Evolutionary conservation across 2,888 invertebrate genomes (phyloP).

Genomic region (Adela reaumurella): DNA sequence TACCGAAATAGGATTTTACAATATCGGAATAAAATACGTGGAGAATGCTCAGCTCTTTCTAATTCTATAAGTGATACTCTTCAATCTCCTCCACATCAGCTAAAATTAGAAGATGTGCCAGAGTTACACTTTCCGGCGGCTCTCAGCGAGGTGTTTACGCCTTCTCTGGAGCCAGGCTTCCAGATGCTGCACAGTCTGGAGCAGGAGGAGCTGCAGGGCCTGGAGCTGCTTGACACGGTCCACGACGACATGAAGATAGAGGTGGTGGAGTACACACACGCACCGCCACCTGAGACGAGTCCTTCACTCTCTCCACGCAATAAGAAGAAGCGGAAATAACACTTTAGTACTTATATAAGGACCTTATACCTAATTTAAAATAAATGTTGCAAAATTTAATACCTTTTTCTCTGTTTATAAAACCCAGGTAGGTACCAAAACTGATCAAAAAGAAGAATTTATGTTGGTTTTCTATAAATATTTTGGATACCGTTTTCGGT

Average conservation of each 20-base stretch:
- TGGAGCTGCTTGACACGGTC: slow-evolving; percentile 40
- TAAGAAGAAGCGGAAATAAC: slow-evolving; percentile 7
- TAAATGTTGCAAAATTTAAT: no score
- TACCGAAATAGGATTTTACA: slow-evolving; percentile 37
- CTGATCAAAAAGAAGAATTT: no score
- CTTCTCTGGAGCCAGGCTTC: slow-evolving; percentile 61
- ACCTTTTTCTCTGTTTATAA: no score
- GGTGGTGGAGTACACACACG: slow-evolving; percentile 17
- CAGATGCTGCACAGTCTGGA: slow-evolving; percentile 64
- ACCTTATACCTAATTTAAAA: no score
- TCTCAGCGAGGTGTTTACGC: slow-evolving; percentile 47
- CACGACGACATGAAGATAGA: slow-evolving; percentile 45
- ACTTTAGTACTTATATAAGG: no score
- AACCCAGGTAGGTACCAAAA: no score
- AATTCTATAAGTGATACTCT: slow-evolving; percentile 9
- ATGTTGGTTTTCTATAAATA: no score
- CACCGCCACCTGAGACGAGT: slow-evolving; percentile 3
- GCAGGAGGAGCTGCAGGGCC: slow-evolving; percentile 50
- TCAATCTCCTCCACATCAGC: slow-evolving; percentile 33
- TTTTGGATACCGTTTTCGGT: no score
- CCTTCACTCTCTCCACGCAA: slow-evolving; percentile 4
- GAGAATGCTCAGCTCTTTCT: slow-evolving; percentile 29
- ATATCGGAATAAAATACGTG: slow-evolving; percentile 35
- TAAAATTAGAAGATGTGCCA: slow-evolving; percentile 48
- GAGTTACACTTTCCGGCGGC: slow-evolving; percentile 53